Conservation (phyloP, 2,797 vertebrate genomes). For the Sebastes wilsoni region DNA sequence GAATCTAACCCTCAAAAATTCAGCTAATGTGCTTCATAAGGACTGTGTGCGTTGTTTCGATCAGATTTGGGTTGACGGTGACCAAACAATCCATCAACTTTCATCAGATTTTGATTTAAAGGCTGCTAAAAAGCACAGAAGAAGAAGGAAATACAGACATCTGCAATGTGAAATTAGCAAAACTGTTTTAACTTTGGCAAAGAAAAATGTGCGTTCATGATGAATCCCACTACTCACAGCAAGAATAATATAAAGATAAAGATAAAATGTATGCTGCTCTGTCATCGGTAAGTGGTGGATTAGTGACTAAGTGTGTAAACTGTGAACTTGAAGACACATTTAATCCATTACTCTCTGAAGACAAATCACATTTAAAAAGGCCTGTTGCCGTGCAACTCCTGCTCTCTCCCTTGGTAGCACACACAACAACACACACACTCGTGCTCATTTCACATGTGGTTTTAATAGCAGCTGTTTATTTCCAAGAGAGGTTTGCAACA, state of each 20-base stretch:
- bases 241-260: neutral
- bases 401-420: conserved; percentile 1
- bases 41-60: neutral
- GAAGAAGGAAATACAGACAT: neutral
- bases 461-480: conserved; percentile 44
- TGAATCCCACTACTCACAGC: neutral
- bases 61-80: neutral
- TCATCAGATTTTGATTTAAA: neutral
- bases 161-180: neutral
- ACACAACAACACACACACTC: conserved; percentile 10
- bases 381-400: neutral
- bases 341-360: neutral
- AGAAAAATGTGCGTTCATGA: neutral
- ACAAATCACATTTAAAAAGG: neutral
- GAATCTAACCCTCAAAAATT: neutral
- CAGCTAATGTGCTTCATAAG: neutral
- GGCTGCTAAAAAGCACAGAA: neutral
- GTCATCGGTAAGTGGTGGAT: neutral
- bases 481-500: conserved; percentile 34
- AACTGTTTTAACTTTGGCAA: neutral
- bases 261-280: neutral
- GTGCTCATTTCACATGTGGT: conserved; percentile 38
- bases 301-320: neutral
- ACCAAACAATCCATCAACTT: neutral
- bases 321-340: neutral